Evolutionary conservation across 2,888 invertebrate genomes (phyloP).

Genomic region (Drosophila neotestacea): DNA sequence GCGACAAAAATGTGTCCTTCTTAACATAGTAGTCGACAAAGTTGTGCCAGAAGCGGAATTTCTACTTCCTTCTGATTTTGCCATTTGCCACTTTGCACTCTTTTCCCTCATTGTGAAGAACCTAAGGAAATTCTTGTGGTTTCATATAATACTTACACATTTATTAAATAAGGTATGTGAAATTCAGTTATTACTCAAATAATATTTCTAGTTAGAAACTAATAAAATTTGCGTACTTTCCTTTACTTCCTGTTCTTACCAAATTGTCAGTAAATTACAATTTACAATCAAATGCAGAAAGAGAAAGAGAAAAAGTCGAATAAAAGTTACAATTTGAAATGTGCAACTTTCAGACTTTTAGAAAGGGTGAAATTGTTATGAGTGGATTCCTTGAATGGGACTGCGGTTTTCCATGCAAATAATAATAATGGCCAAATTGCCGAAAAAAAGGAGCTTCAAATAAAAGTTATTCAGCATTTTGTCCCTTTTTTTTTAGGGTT

Average conservation of each 20-base stretch:
- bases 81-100: constrained; percentile 2
- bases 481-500: constrained; percentile 45
- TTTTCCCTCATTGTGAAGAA: no score
- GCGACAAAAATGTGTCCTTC: constrained; percentile 35
- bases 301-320: background rate
- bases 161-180: background rate
- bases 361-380: constrained; percentile 58
- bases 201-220: background rate
- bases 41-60: constrained; percentile 11
- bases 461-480: constrained; percentile 58
- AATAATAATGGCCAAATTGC: constrained; percentile 69
- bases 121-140: constrained; percentile 5
- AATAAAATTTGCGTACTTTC: background rate
- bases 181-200: background rate
- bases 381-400: constrained; percentile 37
- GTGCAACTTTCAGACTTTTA: constrained; percentile 45
- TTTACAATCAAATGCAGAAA: constrained; percentile 27
- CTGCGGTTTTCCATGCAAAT: constrained; percentile 64
- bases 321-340: constrained; percentile 40
- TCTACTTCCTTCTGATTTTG: constrained; percentile 12
- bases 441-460: constrained; percentile 58
- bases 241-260: background rate
- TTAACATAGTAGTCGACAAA: constrained; percentile 26
- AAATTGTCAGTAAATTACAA: background rate
- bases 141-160: background rate